Conservation (phyloP, 2,888 invertebrate genomes). For the Aphelenchoides bicaudatus region DNA sequence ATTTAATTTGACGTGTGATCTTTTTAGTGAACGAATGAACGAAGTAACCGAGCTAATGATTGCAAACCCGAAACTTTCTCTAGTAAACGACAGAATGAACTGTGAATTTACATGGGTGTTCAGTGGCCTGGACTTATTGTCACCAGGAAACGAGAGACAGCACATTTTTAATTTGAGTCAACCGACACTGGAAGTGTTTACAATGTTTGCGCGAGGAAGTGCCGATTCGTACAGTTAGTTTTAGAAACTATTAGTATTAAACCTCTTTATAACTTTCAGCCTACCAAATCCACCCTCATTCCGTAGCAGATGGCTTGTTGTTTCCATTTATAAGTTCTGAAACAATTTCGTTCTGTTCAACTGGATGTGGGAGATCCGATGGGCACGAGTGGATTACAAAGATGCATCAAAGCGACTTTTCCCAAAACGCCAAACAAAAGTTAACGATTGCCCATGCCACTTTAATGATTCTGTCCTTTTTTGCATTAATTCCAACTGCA, state of each 20-base stretch:
- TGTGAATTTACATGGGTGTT: constrained; percentile 7
- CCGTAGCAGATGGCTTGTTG: constrained; percentile 9
- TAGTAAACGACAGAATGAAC: constrained; percentile 8
- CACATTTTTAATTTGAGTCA: constrained; percentile 4
- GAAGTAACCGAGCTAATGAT: constrained; percentile 13
- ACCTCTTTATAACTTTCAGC: constrained; percentile 1
- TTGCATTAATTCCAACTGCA: constrained; percentile 13
- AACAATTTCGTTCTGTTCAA: constrained; percentile 1
- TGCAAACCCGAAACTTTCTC: constrained; percentile 2
- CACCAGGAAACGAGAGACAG: not conserved
- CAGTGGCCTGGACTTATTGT: not conserved
- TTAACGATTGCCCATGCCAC: constrained; percentile 12
- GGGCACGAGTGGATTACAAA: constrained; percentile 5
- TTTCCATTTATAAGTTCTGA: constrained; percentile 21
- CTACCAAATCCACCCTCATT: constrained; percentile 3
- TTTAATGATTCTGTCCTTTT: constrained; percentile 11
- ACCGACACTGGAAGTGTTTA: not conserved
- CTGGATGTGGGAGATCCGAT: not conserved
- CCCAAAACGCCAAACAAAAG: constrained; percentile 13
- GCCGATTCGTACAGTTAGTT: constrained; percentile 16
- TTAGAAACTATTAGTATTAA: not conserved
- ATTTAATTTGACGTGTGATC: not conserved
- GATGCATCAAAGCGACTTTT: constrained; percentile 2
- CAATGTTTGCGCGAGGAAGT: constrained; percentile 16
- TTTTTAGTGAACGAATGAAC: not conserved